phyloP scores from a whole-genome alignment of 2,113 vertebrate genomes.

The Megaleporinus macrocephalus region DNA sequence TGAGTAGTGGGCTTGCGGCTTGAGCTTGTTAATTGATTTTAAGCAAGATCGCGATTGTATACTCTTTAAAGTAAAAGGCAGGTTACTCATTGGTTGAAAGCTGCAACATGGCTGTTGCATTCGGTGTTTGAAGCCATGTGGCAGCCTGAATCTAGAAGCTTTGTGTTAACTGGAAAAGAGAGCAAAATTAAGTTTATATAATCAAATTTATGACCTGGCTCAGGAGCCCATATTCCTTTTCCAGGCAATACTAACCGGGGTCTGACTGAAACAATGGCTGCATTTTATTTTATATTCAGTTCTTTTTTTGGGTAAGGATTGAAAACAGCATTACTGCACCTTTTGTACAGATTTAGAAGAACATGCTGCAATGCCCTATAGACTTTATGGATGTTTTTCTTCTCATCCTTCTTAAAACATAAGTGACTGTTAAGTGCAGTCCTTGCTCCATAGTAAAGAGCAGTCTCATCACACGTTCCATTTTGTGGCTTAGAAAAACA shows the following conservation, averaged over 20 bases:
- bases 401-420: neutral
- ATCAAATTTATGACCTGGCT: neutral
- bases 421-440: neutral
- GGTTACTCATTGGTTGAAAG: no score
- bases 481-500: neutral
- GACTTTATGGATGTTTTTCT: constrained; percentile 1
- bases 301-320: neutral
- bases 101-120: neutral
- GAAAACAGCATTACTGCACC: neutral
- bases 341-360: neutral
- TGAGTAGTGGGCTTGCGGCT: no score
- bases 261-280: neutral
- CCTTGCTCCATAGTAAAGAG: neutral
- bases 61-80: no score
- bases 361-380: neutral
- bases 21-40: no score
- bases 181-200: neutral
- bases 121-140: neutral
- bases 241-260: neutral
- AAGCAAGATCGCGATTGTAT: no score
- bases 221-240: neutral
- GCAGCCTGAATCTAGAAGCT: no score
- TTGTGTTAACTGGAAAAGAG: neutral
- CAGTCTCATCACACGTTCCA: neutral
- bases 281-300: neutral